phyloP scores from a whole-genome alignment of 2,888 invertebrate species.

The Euplexia lucipara region DNA sequence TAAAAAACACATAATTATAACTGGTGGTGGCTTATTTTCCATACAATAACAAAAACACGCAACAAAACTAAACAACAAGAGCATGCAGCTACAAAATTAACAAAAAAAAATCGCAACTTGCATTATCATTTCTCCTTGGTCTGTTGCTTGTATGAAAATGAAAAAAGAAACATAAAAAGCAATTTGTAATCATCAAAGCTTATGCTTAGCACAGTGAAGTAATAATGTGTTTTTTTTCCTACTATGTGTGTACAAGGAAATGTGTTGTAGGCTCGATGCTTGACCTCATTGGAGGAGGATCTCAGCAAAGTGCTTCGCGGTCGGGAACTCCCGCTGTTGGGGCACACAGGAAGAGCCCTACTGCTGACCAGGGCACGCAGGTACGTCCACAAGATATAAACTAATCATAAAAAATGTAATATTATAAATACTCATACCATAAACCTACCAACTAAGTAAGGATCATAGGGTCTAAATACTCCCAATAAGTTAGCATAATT shows the following conservation, averaged over 20 bases:
- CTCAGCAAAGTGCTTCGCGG: constrained; percentile 91
- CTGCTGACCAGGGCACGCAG: constrained; percentile 96
- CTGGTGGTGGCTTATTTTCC: constrained; percentile 16
- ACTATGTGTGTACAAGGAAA: constrained; percentile 26
- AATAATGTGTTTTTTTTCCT: not conserved
- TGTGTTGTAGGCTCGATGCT: constrained; percentile 90
- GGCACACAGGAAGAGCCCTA: constrained; percentile 95
- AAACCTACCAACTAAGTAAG: constrained; percentile 4
- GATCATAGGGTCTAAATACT: constrained; percentile 9
- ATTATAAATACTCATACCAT: no score
- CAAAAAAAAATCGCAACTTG: constrained; percentile 84
- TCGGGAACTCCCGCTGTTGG: constrained; percentile 95
- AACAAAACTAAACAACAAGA: constrained; percentile 26
- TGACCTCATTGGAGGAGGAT: constrained; percentile 93
- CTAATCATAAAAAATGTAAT: not conserved
- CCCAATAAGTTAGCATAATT: constrained; percentile 17
- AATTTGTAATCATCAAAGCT: constrained; percentile 54
- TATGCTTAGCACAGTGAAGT: constrained; percentile 45
- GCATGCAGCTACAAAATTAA: constrained; percentile 42
- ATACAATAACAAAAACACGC: constrained; percentile 8
- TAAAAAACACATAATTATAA: not conserved
- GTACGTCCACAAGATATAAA: constrained; percentile 75
- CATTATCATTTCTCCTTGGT: constrained; percentile 83
- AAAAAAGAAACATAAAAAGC: constrained; percentile 28
- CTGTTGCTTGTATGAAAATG: constrained; percentile 81